A percentile compares a stretch with the other conserved stretches of the same genome.
Conservation (phyloP, 2,113 vertebrate species). For the Noturus placidus region DNA sequence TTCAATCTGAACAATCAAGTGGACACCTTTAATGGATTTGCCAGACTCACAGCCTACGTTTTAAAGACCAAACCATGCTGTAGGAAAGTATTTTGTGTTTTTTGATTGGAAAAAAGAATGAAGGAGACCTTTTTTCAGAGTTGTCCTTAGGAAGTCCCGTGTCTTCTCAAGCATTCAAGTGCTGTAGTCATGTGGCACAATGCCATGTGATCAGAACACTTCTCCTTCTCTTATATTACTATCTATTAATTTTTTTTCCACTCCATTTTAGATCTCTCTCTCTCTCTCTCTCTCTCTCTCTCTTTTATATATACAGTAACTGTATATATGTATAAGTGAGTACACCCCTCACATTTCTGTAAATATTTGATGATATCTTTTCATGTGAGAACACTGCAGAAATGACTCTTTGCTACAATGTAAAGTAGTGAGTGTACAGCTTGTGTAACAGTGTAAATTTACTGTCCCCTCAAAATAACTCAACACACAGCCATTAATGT, state of each 20-base stretch:
- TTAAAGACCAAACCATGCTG: not conserved
- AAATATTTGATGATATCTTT: no score
- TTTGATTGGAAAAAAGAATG: not conserved
- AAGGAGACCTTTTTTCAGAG: not conserved
- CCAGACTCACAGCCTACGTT: not conserved
- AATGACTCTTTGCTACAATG: no score
- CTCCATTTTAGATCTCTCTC: not conserved
- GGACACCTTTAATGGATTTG: not conserved
- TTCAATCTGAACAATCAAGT: not conserved
- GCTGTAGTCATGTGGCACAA: not conserved
- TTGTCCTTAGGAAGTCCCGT: not conserved
- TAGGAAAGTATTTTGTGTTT: not conserved
- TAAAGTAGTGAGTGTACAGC: no score
- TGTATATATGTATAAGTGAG: no score
- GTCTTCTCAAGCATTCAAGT: not conserved
- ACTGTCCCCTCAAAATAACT: no score
- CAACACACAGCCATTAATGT: no score
- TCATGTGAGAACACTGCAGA: no score
- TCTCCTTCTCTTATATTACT: not conserved
- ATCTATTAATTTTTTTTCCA: not conserved
- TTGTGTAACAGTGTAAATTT: no score
- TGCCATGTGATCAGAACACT: conserved; percentile 10
- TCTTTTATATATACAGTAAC: no score
- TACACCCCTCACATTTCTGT: no score
- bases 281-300: no score